Evolutionary conservation across 2,888 invertebrate genomes (phyloP), one percentile per base, ranked within the genome.

Genomic region (Thysanoteuthis rhombus): DNA sequence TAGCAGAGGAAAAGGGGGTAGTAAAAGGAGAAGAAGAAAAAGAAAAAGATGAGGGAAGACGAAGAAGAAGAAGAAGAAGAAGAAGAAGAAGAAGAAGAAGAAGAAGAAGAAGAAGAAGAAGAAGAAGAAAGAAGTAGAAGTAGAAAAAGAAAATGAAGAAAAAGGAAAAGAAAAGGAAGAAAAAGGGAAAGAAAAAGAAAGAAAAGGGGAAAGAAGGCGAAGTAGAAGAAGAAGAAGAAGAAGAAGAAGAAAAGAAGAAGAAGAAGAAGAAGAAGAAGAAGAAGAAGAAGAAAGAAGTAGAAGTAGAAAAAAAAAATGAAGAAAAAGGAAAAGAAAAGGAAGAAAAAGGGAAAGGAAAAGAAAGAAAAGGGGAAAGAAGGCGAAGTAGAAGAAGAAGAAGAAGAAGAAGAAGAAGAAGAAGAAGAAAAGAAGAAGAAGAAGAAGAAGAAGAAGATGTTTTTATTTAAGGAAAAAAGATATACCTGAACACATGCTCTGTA

Each of bases 91-190:
- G 10, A 22, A 39, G 16, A 32, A 36, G 0, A 1, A 36, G 8
- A 90, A 36, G 22, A 22, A 19, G 10, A 10, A 16, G 6, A 38
- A 90, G 5, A 90, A 38, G 36, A 90, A 8, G 22, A n/a, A 32
- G 12, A 19, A 25, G 10, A 89, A n/a, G 19, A 89, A 16, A 32
- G 19, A 38, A 89, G 19, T 12, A 19, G 8, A 89, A 36, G 12
- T 32, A 10, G 2, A 10, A 89, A 38, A 89, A 12, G 2, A 16
- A 89, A 1, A 32, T 1, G 3, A 93, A 94, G 89, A 95, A 94
- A 94, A 45, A 94, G 89, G 93, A 93, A 94, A 90, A 75, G 39
- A 92, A 52, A 93, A 10, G 90, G 39, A n/a, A 93, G 32, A 52
- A 36, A 25, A 32, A 10, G 1, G 8, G 45, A 93, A 89, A 90